Evolutionary conservation across 2,888 invertebrate species (phyloP), one percentile per base, ranked within the genome.

Genomic region (Abscondita cerata): DNA sequence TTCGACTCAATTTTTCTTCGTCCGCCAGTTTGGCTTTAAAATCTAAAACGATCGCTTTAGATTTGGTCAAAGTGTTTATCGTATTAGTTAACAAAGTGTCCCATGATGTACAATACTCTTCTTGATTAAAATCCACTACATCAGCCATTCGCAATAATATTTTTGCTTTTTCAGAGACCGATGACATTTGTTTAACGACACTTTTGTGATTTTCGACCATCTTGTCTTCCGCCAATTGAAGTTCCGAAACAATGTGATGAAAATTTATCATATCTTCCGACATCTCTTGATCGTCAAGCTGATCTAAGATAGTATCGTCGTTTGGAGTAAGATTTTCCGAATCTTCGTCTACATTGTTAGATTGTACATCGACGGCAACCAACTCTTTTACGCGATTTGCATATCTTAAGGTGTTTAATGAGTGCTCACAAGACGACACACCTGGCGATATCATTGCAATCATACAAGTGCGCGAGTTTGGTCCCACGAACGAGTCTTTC

Each of bases 391-490:
- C 97, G 72, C 97, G 87, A 84, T 99, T 96, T 3, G 98, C 98
- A 81, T 99, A 99, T 66, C 98, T 87, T 59, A 99, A 85, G 44
- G 99, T 99, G 82, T 99, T 99, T 66, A 99, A 85, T 58, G 98
- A 96, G 83, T 99, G 98, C 78, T 99, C 99, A 80, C 97, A 98
- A 53, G 96, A 96, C 75, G 89, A 91, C 84, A 96, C 87, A 54
- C 98, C 96, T 18, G 99, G 99, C 65, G 97, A 97, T 73, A 99
- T 95, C 97, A 98, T 99, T 59, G 99, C 98, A 80, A 99, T 98
- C 98, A 99, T 99, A 83, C 98, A 99, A 15, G 98, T 98, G 80
- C 92, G 90, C 40, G 97, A 96, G 82, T 98, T 98, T 80, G 96
- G 95, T 8, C 98, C 98, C 75, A 99, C 97, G 82, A 99, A 99